These are phyloP conservation scores for Trialeurodes vaporariorum DNA, from an alignment of 1,140 invertebrate genomes.

Conservation along the genomic window DNA sequence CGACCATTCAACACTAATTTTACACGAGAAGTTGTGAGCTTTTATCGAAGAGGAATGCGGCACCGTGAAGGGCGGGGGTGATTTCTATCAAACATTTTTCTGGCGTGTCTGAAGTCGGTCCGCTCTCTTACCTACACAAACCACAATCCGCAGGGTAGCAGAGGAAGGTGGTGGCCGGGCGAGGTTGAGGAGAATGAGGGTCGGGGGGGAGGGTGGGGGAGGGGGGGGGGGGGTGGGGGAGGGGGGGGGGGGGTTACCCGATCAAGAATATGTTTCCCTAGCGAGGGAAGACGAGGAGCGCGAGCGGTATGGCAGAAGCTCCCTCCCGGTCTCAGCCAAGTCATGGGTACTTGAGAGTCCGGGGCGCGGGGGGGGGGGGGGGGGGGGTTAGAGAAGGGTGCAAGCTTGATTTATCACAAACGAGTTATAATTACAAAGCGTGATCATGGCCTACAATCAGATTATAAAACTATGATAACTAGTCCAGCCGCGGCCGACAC, in stretches of 20 bases:
- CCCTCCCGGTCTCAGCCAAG: no score
- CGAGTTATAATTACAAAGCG: not conserved
- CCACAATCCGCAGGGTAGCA: not conserved
- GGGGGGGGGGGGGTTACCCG: not conserved
- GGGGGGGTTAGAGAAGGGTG: not conserved
- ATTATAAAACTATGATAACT: not conserved
- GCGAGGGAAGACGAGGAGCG: no score
- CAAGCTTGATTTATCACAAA: not conserved
- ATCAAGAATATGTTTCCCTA: no score
- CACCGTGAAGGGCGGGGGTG: not conserved
- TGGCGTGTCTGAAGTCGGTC: not conserved
- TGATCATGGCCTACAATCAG: not conserved
- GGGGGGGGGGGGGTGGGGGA: not conserved
- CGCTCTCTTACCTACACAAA: not conserved
- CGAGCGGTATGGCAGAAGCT: no score
- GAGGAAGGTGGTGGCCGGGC: not conserved
- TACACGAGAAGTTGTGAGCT: no score
- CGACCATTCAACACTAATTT: no score
- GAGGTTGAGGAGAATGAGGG: not conserved
- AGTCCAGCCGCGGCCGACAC: not conserved
- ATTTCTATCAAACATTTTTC: not conserved
- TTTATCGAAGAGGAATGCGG: not conserved
- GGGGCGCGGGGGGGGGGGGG: no score
- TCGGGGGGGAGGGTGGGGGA: not conserved
- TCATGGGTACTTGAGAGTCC: not conserved